Evolutionary conservation across 2,888 invertebrate species (phyloP).

Genomic region (Eupithecia subfuscata): DNA sequence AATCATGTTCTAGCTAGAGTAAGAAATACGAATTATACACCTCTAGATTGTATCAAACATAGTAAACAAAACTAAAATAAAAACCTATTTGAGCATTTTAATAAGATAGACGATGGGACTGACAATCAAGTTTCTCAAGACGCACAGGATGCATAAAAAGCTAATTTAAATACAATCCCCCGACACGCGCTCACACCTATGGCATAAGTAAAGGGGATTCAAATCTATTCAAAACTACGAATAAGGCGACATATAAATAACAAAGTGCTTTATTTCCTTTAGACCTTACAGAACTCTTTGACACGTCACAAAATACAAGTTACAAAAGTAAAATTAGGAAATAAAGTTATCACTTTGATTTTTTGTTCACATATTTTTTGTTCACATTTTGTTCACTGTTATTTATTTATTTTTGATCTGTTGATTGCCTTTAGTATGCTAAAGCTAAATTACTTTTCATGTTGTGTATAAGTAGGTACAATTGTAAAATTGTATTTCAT

Average conservation of each 20-base stretch:
- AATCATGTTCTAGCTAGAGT: not conserved
- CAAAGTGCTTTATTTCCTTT: too few relatives aligned
- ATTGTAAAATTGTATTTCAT: too few relatives aligned
- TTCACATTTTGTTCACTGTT: too few relatives aligned
- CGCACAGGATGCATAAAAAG: slow-evolving; percentile 49
- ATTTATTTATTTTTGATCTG: too few relatives aligned
- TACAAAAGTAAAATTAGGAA: too few relatives aligned
- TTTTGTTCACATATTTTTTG: too few relatives aligned
- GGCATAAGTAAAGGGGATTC: slow-evolving; percentile 9
- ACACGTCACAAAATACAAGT: too few relatives aligned
- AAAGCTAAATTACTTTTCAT: too few relatives aligned
- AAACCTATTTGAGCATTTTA: slow-evolving; percentile 13
- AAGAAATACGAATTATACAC: not conserved
- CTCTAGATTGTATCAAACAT: not conserved
- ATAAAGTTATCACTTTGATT: too few relatives aligned
- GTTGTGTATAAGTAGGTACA: too few relatives aligned
- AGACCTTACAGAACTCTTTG: too few relatives aligned
- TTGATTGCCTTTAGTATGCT: too few relatives aligned
- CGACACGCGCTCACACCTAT: slow-evolving; percentile 32
- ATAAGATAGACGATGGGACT: slow-evolving; percentile 13
- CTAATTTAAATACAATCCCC: slow-evolving; percentile 54
- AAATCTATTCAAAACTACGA: not conserved
- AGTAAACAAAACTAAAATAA: not conserved
- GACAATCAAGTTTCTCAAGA: slow-evolving; percentile 28
- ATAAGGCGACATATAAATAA: not conserved